Conservation (phyloP, 2,113 vertebrate species). For the Ursus arctos region DNA sequence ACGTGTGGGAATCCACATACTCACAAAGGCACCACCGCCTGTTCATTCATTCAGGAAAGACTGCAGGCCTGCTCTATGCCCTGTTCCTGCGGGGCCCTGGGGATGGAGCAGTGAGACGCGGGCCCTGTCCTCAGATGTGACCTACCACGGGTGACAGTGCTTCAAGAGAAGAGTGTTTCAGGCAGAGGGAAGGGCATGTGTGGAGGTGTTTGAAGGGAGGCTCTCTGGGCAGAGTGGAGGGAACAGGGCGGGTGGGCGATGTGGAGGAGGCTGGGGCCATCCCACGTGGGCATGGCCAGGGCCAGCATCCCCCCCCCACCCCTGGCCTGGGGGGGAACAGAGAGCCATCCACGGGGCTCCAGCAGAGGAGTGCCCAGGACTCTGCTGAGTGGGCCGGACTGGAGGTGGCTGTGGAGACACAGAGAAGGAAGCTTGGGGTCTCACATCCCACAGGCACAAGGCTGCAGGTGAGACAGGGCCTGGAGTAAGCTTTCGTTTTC, state of each 20-base stretch:
- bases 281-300: not conserved
- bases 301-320: not conserved
- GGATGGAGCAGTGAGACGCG: not conserved
- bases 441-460: fast-evolving
- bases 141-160: not conserved
- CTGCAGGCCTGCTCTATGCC: not conserved
- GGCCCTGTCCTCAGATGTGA: not conserved
- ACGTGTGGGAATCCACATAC: not conserved
- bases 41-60: not conserved
- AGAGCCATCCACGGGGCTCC: not conserved
- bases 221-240: not conserved
- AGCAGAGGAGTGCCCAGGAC: not conserved
- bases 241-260: fast-evolving
- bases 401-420: not conserved
- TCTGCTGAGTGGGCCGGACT: not conserved
- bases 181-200: not conserved
- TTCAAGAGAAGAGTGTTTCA: not conserved
- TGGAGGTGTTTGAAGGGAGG: not conserved
- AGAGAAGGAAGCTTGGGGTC: not conserved
- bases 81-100: not conserved
- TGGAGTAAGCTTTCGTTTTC: not conserved
- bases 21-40: not conserved
- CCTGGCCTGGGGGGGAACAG: not conserved
- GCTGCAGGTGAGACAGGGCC: not conserved
- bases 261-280: not conserved